These are phyloP conservation scores for Scaptomyza parva DNA, from an alignment of 2,888 invertebrate genomes.

Conservation along the genomic window DNA sequence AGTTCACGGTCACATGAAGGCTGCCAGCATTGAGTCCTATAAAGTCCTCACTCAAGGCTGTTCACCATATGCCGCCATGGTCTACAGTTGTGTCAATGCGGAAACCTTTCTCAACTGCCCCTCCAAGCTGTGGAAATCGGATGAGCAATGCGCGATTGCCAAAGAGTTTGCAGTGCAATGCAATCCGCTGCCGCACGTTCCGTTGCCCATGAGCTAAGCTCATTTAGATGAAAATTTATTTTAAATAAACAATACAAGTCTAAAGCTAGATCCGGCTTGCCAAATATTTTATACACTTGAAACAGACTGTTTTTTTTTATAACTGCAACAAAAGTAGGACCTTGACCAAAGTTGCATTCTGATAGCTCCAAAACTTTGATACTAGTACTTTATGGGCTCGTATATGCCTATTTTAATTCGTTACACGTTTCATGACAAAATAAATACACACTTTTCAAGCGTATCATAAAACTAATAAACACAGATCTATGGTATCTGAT, in stretches of 20 bases:
- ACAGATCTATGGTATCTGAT: background rate
- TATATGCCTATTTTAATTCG: too few relatives aligned
- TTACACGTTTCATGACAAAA: too few relatives aligned
- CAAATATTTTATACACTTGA: too few relatives aligned
- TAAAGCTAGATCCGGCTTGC: too few relatives aligned
- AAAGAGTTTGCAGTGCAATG: constrained; percentile 79
- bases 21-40: constrained; percentile 66
- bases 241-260: constrained; percentile 6
- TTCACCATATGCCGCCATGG: constrained; percentile 81
- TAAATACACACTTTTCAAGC: too few relatives aligned
- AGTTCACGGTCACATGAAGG: constrained; percentile 77
- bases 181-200: constrained; percentile 82
- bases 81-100: constrained; percentile 82
- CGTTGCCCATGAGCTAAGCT: constrained; percentile 70
- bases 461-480: background rate
- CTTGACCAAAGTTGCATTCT: too few relatives aligned
- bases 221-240: constrained; percentile 3
- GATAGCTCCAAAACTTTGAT: too few relatives aligned
- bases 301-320: too few relatives aligned
- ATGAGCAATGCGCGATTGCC: constrained; percentile 73
- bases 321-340: too few relatives aligned
- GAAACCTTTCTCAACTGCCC: constrained; percentile 82
- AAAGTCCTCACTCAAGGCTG: constrained; percentile 75
- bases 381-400: too few relatives aligned
- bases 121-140: constrained; percentile 79